Evolutionary conservation across 1,140 invertebrate species (phyloP), one percentile per base, ranked within the genome.

Genomic region (Dreissena polymorpha): DNA sequence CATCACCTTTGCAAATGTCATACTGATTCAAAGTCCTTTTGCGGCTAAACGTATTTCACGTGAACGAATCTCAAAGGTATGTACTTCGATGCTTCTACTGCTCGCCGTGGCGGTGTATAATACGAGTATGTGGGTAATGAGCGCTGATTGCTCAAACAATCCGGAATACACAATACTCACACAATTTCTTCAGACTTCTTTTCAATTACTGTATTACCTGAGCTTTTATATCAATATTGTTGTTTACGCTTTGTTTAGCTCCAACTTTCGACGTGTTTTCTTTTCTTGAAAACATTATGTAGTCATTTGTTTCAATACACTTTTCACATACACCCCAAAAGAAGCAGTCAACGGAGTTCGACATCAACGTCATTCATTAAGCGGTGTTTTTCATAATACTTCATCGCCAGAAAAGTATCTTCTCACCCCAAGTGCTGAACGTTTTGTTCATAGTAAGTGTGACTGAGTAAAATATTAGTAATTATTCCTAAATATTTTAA

Each of bases 171-270:
- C 67, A 21, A 16, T 29, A 12, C 27, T 70, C 16, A 79, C 76
- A 18, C 76, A 79, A 57, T 10, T 79, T 0, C 53, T 79, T 10
- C 85, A 86, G 39, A 95, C 95, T 69, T 91, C 93, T 77, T 91
- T 90, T 80, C 95, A 93, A 83, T 91, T 93, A 25, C 93, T 96
- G 13, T 97, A 96, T 92, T 94, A 96, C 87, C 95, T 95, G 13
- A 97, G 97, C 91, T 97, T 97, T 88, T 96, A 96, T 70, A 96
- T 97, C 64, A 97, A 97, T 93, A 97, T 97, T 91, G 93, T 96
- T 21, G 93, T 97, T 23, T 97, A 97, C 92, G 65, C 86, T 2
- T n/a, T 74, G n/a, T 88, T 76, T 76, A 86, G 88, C 0, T 70
- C 83, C 23, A 88, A 83, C n/a, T 89, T 89, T 67, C 78, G 88